Evolutionary conservation across 2,797 vertebrate genomes (phyloP), one percentile per base, ranked within the genome.

Genomic region (Aselliscus stoliczkanus): DNA sequence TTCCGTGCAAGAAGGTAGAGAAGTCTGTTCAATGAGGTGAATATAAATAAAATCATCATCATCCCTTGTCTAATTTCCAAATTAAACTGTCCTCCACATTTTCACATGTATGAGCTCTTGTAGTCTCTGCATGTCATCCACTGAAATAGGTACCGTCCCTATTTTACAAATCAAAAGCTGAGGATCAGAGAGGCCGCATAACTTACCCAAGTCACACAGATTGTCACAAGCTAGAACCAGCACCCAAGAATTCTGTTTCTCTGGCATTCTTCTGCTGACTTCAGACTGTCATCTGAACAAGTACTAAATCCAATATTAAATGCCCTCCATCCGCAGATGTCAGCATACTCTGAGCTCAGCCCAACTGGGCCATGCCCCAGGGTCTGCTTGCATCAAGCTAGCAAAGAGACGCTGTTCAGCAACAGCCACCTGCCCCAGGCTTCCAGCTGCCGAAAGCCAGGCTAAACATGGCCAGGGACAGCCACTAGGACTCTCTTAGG

Each of bases 381-480:
- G 60, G 84, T 95, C 86, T 79, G 47, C 85, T 92, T 64, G 73
- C 70, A 72, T 79, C 88, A 52, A 65, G 60, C 50, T 52, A 82
- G 88, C 92, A 92, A 95, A 90, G 42, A 42, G n/a, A 64, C 75
- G 62, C 50, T 69, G 42, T 77, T 95, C 90, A 95, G 90, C 82
- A 88, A 92, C 34, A 85, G 90, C 92, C 85, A 93, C 47, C 88
- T 94, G 82, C 81, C 90, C 70, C 44, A 81, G 69, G 60, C 77
- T 86, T 94, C 77, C 79, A 92, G 70, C 69, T 90, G 75, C 77
- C 84, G 50, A n/a, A 65, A 42, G 39, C 13, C 0, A 0, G 29
- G 81, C 52, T 80, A 80, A 82, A 83, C 72, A 82, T 80, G 60
- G 67, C 23, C 39, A 34, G 17, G 27, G 39, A 60, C 65, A 69